These are phyloP conservation scores for Lichenostomus cassidix DNA, from an alignment of 2,113 vertebrate species.

Conservation along the genomic window DNA sequence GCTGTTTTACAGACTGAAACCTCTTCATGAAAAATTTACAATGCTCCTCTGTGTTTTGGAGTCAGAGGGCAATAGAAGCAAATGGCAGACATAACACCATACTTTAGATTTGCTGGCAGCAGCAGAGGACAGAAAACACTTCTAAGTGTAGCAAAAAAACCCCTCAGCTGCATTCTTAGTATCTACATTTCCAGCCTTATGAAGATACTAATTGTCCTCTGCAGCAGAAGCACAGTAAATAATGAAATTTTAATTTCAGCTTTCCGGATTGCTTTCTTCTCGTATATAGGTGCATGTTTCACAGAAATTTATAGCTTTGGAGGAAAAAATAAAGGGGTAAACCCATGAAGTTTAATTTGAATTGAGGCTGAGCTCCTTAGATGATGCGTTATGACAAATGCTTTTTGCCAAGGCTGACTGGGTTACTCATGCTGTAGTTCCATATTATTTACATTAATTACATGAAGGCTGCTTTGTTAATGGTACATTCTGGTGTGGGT, in stretches of 20 bases:
- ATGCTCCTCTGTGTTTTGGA: conserved; percentile 89
- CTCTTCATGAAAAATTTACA: conserved; percentile 97
- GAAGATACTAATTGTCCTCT: conserved; percentile 93
- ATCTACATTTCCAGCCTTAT: conserved; percentile 81
- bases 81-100: conserved; percentile 81
- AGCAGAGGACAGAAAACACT: conserved; percentile 72
- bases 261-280: conserved; percentile 79
- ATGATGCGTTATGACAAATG: conserved; percentile 89
- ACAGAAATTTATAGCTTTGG: conserved; percentile 80
- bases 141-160: conserved; percentile 55
- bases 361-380: conserved; percentile 80
- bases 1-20: conserved; percentile 87
- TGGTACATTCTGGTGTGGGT: conserved; percentile 84
- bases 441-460: conserved; percentile 93
- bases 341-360: conserved; percentile 88
- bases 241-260: conserved; percentile 94
- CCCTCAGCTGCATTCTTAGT: conserved; percentile 62
- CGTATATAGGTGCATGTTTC: conserved; percentile 81
- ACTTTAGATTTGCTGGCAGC: conserved; percentile 79
- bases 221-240: conserved; percentile 87
- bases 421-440: conserved; percentile 81
- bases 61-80: conserved; percentile 85
- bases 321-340: conserved; percentile 80
- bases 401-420: conserved; percentile 88
- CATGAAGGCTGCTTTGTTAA: conserved; percentile 87